phyloP scores from a whole-genome alignment of 2,888 invertebrate genomes.

The Drosophila algonquin region DNA sequence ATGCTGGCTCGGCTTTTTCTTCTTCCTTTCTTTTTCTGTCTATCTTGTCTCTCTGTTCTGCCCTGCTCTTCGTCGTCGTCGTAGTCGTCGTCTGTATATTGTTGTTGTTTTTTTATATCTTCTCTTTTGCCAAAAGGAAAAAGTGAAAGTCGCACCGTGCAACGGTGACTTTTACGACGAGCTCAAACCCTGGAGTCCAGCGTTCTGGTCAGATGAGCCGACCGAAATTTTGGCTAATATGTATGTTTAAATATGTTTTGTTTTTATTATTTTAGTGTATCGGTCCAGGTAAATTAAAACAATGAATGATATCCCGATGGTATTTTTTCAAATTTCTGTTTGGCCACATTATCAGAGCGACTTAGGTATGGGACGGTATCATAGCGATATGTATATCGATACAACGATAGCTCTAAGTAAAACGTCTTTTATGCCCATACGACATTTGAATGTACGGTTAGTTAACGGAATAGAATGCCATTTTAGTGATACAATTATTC shows the following conservation, averaged over 20 bases:
- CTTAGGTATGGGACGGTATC: background rate
- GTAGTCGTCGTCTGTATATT: slow-evolving; percentile 36
- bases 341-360: background rate
- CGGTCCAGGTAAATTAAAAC: slow-evolving; percentile 33
- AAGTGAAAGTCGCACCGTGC: slow-evolving; percentile 61
- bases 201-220: background rate
- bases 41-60: slow-evolving; percentile 39
- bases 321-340: background rate
- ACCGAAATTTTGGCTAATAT: slow-evolving; percentile 17
- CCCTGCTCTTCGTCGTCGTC: slow-evolving; percentile 44
- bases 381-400: background rate
- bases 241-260: slow-evolving; percentile 27
- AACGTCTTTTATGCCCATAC: background rate
- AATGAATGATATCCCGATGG: slow-evolving; percentile 26
- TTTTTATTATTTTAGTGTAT: slow-evolving; percentile 17
- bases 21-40: slow-evolving; percentile 18
- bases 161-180: slow-evolving; percentile 2
- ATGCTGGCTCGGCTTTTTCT: slow-evolving; percentile 48
- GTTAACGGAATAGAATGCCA: no score
- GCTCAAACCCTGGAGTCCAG: background rate
- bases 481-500: background rate
- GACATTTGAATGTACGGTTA: no score
- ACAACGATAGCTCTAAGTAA: background rate
- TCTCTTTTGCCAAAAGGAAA: slow-evolving; percentile 53
- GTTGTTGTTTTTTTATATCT: slow-evolving; percentile 55